Percentiles rank a stretch among this genome's conserved stretches.
Evolutionary conservation across 37 sponge, comb jelly and placozoan genomes (phyloP).

Genomic region (Chondrosia reniformis): DNA sequence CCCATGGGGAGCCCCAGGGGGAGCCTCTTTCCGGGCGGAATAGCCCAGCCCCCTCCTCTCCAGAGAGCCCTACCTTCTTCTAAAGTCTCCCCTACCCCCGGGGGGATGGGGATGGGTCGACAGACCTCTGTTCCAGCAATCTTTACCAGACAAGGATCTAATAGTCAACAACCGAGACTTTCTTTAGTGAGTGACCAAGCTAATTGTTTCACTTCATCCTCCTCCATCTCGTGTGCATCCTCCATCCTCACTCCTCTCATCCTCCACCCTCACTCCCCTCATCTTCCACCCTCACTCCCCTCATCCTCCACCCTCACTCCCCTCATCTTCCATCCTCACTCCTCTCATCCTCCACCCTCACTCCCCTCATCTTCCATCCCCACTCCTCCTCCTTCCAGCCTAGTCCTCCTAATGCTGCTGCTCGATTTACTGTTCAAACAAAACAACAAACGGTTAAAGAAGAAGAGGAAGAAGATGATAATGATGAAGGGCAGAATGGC

Average conservation of each 20-base stretch:
- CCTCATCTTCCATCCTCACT: not conserved
- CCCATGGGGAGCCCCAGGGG: not conserved
- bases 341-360: too few relatives aligned
- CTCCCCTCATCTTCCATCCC: not conserved
- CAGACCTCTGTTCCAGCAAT: not conserved
- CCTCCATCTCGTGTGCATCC: too few relatives aligned
- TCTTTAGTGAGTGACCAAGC: slow-evolving; percentile 7
- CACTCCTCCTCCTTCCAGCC: not conserved
- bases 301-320: too few relatives aligned
- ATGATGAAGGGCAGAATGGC: not conserved
- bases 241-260: too few relatives aligned
- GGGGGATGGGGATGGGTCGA: not conserved
- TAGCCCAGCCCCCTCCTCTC: slow-evolving; percentile 14
- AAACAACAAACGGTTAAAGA: not conserved
- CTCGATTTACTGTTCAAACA: slow-evolving; percentile 7
- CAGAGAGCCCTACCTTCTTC: not conserved
- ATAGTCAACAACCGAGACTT: not conserved
- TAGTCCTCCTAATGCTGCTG: slow-evolving; percentile 23
- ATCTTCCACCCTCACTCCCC: too few relatives aligned
- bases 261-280: too few relatives aligned
- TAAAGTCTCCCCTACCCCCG: not conserved
- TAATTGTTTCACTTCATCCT: too few relatives aligned
- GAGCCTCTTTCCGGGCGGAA: not conserved
- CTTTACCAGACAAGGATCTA: not conserved
- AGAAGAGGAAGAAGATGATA: slow-evolving; percentile 2